Percentiles rank a stretch among this genome's conserved stretches.
Conservation (phyloP, 2,797 vertebrate species). For the Eupleurogrammus muticus region DNA sequence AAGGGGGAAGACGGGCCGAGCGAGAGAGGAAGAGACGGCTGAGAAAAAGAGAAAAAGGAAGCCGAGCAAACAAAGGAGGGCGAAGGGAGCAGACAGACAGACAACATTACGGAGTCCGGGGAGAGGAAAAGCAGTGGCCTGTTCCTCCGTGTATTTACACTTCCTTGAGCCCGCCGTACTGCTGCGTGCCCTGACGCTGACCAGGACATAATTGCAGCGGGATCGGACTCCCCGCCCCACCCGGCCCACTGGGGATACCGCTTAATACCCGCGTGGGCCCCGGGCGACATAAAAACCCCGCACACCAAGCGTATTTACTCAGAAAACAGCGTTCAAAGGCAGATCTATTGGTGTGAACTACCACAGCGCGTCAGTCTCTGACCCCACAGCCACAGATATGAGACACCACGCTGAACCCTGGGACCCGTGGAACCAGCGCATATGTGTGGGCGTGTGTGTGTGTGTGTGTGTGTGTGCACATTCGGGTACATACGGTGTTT, state of each 20-base stretch:
- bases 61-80: slow-evolving; percentile 36
- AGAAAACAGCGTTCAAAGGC: slow-evolving; percentile 76
- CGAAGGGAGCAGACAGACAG: slow-evolving; percentile 26
- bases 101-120: slow-evolving; percentile 1
- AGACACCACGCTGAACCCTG: slow-evolving; percentile 52
- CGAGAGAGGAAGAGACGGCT: slow-evolving; percentile 49
- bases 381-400: slow-evolving; percentile 69
- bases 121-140: slow-evolving; percentile 12
- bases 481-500: neutral
- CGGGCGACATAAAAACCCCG: slow-evolving; percentile 51
- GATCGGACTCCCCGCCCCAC: slow-evolving; percentile 31
- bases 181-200: slow-evolving; percentile 53
- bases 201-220: slow-evolving; percentile 56
- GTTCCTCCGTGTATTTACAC: slow-evolving; percentile 51
- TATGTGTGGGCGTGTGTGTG: neutral
- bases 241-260: slow-evolving; percentile 31
- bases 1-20: slow-evolving; percentile 50
- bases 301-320: slow-evolving; percentile 66
- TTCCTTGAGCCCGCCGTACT: slow-evolving; percentile 42
- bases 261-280: slow-evolving; percentile 29
- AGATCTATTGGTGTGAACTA: slow-evolving; percentile 67
- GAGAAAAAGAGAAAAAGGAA: slow-evolving; percentile 33
- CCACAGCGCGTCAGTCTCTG: slow-evolving; percentile 50
- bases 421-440: slow-evolving; percentile 25
- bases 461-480: neutral